Evolutionary conservation across 2,888 invertebrate genomes (phyloP).

Genomic region (Rotaria magnacalcarata): DNA sequence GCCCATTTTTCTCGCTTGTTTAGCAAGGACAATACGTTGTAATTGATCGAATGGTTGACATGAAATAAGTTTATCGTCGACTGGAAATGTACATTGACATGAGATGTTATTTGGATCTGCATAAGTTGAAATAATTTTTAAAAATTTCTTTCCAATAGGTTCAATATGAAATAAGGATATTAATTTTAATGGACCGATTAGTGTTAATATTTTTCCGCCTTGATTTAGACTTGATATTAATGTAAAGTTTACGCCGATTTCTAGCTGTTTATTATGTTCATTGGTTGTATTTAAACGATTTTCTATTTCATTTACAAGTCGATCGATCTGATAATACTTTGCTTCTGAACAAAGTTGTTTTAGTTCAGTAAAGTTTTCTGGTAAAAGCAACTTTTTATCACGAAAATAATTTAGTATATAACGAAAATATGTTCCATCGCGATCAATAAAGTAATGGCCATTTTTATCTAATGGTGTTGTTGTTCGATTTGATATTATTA

Average conservation of each 20-base stretch:
- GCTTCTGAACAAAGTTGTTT: slow-evolving; percentile 85
- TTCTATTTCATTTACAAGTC: slow-evolving; percentile 55
- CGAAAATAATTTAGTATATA: slow-evolving; percentile 94
- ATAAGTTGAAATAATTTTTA: neutral
- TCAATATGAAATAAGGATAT: neutral
- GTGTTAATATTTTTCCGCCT: neutral
- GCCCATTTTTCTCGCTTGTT: slow-evolving; percentile 28
- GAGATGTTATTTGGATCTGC: neutral
- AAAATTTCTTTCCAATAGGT: neutral
- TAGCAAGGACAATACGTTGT: neutral
- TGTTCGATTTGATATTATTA: neutral
- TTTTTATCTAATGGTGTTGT: neutral
- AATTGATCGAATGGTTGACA: slow-evolving; percentile 22
- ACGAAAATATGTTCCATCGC: slow-evolving; percentile 89
- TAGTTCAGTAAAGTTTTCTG: slow-evolving; percentile 77
- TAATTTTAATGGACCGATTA: slow-evolving; percentile 17
- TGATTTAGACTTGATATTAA: slow-evolving; percentile 25
- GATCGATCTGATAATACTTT: slow-evolving; percentile 77
- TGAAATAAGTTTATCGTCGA: slow-evolving; percentile 6
- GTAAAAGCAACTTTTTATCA: slow-evolving; percentile 78
- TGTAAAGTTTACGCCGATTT: neutral
- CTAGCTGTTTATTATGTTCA: neutral
- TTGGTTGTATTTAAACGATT: slow-evolving; percentile 10
- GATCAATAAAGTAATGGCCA: slow-evolving; percentile 88
- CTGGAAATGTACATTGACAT: slow-evolving; percentile 28